Evolutionary conservation across 2,113 vertebrate species (phyloP).

Genomic region (Microtus richardsoni): DNA sequence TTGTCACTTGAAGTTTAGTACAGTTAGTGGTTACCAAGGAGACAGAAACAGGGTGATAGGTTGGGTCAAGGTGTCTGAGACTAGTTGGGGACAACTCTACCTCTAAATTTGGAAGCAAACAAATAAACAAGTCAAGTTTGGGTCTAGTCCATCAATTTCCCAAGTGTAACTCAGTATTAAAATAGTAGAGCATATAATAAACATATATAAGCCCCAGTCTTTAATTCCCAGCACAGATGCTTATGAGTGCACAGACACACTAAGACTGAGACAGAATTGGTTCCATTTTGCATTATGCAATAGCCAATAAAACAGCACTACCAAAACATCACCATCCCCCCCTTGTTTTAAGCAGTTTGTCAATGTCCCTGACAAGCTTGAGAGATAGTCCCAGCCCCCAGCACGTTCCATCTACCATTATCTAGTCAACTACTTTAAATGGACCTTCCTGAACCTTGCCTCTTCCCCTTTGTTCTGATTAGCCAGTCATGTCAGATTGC

Average conservation of each 20-base stretch:
- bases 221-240: not conserved
- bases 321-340: not conserved
- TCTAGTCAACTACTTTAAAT: not conserved
- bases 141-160: too few species aligned
- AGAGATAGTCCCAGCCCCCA: not conserved
- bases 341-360: conserved; percentile 25
- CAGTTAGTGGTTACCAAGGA: too few species aligned
- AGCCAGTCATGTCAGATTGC: too few species aligned
- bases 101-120: too few species aligned
- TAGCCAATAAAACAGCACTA: not conserved
- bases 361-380: not conserved
- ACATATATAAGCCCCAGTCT: too few species aligned
- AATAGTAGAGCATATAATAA: too few species aligned
- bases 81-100: too few species aligned
- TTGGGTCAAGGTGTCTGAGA: too few species aligned
- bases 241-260: not conserved
- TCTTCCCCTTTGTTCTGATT: not conserved
- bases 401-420: not conserved
- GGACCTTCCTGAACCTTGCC: not conserved
- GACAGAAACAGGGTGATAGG: too few species aligned
- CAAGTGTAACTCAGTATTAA: too few species aligned
- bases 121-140: too few species aligned
- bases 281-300: not conserved
- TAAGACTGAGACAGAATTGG: not conserved
- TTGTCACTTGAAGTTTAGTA: too few species aligned